Percentiles rank a stretch among this genome's conserved stretches.
These are phyloP conservation scores for Astreopora myriophthalma DNA, from an alignment of 64 coral and sea anemone genomes.

Conservation along the genomic window DNA sequence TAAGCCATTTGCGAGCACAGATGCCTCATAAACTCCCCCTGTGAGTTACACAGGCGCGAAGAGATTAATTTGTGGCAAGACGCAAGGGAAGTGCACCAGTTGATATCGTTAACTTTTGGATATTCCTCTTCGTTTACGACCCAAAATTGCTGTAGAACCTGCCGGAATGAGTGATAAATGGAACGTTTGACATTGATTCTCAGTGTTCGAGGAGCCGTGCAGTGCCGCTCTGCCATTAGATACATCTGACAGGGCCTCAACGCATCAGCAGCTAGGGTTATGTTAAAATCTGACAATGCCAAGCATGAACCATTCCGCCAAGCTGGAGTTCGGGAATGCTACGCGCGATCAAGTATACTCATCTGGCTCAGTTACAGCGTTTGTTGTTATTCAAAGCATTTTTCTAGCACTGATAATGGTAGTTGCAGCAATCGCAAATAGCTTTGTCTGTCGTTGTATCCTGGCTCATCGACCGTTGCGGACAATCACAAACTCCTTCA, in stretches of 20 bases:
- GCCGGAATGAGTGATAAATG: background rate
- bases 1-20: background rate
- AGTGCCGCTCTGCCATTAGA: no score
- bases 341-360: background rate
- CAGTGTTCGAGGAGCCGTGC: background rate
- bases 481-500: slow-evolving; percentile 88
- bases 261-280: background rate
- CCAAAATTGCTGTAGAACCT: background rate
- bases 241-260: no score
- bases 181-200: background rate
- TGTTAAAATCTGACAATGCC: background rate
- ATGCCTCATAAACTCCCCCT: background rate
- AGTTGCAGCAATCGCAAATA: slow-evolving; percentile 73
- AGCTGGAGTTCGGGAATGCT: background rate
- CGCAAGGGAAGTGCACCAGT: background rate
- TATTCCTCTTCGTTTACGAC: background rate
- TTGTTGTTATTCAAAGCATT: slow-evolving; percentile 69
- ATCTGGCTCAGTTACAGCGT: background rate
- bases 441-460: slow-evolving; percentile 86
- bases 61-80: background rate
- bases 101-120: background rate
- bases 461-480: slow-evolving; percentile 73
- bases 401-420: slow-evolving; percentile 66
- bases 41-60: background rate
- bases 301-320: background rate